Base-by-base conservation (phyloP, 2,888 invertebrate species). In the Drosophila eohydei region DNA sequence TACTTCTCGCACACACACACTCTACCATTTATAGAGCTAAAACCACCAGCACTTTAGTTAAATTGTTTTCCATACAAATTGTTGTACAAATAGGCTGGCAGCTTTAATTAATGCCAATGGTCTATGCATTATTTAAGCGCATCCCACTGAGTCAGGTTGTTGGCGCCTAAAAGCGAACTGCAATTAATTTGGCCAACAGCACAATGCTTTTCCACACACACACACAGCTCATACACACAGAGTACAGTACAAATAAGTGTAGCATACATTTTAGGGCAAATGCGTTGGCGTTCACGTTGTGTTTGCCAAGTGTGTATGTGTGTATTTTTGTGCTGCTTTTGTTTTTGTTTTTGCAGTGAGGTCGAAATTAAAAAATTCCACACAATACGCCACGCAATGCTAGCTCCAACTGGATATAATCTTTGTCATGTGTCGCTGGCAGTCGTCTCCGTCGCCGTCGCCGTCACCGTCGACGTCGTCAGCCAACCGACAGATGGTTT, bases 321-420 rank as follows among this genome's bases (percentile, higher is more conserved):
- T 36, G 38, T 26, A 14, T 52, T 8, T 28, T 12, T 36, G 32
- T 26, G 26, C 3, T 57, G 41, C 32, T 12, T 65, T 48, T 30
- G 36, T 46, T 76, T 34, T 77, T 52, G 51, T 61, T 71, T 52
- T 60, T 60, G 55, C 43, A 67, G 55, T 59, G 30, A 58, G 58
- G 67, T 38, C 57, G 67, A 89, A 89, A 85, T 89, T 89, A 85
- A 89, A 85, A 85, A 85, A 85, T 89, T 88, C 89, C 85, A 78
- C 71, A 84, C 62, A 71, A 80, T 72, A 56, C 74, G 38, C 65
- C 64, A 66, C 68, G 66, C 70, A 69, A 79, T 55, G 41, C 65
- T 65, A 56, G 16, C 60, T 50, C 46, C 41, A 56, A 48, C 50
- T 43, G 63, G 43, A 48, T 72, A 65, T 79, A 71, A 80, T 82